Evolutionary conservation across 2,888 invertebrate genomes (phyloP).

Genomic region (Antheraea assamensis): DNA sequence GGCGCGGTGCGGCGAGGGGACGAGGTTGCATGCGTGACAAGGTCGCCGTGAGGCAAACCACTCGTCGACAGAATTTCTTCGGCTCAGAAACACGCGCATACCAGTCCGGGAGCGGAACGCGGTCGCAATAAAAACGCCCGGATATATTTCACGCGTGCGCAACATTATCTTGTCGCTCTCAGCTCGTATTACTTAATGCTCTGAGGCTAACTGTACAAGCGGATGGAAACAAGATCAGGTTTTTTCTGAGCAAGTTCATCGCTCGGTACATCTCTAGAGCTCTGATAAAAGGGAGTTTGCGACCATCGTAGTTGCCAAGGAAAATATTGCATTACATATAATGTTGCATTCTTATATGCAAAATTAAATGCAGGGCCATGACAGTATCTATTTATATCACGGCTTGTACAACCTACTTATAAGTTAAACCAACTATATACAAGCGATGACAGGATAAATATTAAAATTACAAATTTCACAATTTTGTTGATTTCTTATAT

Average conservation of each 20-base stretch:
- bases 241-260: conserved; percentile 75
- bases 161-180: conserved; percentile 78
- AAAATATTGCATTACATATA: conserved; percentile 13
- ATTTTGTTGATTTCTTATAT: not conserved
- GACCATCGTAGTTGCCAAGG: conserved; percentile 10
- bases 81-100: conserved; percentile 71
- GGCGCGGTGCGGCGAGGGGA: conserved; percentile 30
- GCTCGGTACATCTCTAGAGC: conserved; percentile 60
- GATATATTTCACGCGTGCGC: conserved; percentile 82
- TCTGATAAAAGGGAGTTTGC: conserved; percentile 32
- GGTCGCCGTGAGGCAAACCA: conserved; percentile 81
- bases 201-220: conserved; percentile 75
- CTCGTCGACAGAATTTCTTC: conserved; percentile 78
- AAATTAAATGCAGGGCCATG: not conserved
- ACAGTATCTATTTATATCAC: not conserved
- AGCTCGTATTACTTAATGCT: conserved; percentile 80
- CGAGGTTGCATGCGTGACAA: conserved; percentile 62
- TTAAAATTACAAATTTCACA: not conserved
- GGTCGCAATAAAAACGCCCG: conserved; percentile 77
- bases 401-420: not conserved
- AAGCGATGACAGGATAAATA: not conserved
- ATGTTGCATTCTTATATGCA: conserved; percentile 11
- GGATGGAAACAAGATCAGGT: conserved; percentile 75
- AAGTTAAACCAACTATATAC: not conserved
- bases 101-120: conserved; percentile 71